Percentiles rank a stretch among this genome's conserved stretches.
phyloP scores from a whole-genome alignment of 2,113 vertebrate genomes.

The Bubo bubo region DNA sequence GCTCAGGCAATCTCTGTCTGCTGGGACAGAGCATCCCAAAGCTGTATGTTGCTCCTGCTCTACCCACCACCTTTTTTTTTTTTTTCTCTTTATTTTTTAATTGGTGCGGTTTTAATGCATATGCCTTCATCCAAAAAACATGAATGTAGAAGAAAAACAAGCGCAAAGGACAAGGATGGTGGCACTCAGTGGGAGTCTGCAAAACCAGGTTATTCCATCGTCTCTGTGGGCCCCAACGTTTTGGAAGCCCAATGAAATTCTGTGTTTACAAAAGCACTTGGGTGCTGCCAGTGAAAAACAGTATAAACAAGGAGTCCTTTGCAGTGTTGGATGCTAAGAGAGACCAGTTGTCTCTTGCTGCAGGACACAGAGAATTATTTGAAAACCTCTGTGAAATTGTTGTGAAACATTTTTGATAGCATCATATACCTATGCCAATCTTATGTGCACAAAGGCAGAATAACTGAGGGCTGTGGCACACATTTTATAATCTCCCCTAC shows the following conservation, averaged over 20 bases:
- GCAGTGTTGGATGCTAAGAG: background rate
- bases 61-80: too few species aligned
- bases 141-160: background rate
- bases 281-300: background rate
- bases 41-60: background rate
- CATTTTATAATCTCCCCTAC: background rate
- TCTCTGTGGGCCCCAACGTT: background rate
- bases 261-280: background rate
- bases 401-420: background rate
- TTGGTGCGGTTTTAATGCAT: background rate
- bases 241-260: background rate
- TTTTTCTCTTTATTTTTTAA: background rate
- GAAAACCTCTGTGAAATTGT: background rate
- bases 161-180: background rate
- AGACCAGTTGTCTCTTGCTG: background rate
- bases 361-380: background rate
- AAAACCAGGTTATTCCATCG: fast-evolving
- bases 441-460: fast-evolving
- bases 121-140: background rate
- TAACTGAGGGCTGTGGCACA: background rate
- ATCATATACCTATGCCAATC: background rate
- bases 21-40: background rate
- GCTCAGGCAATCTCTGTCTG: background rate
- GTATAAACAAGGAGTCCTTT: background rate
- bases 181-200: background rate